Conservation (phyloP, 2,113 vertebrate genomes). For the Saccopteryx bilineata region DNA sequence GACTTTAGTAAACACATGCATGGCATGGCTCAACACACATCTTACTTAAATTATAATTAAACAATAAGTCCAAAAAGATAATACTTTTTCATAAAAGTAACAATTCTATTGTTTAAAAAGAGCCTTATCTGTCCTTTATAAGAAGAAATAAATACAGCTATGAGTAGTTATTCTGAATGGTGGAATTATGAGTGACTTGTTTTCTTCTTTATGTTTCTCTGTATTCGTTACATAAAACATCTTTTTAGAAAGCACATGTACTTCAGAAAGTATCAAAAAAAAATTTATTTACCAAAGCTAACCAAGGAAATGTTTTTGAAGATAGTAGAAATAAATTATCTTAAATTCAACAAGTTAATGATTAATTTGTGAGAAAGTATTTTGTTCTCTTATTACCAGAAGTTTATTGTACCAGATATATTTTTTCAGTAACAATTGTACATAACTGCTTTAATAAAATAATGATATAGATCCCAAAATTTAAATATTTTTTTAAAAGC, state of each 20-base stretch:
- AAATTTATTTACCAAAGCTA: slow-evolving; percentile 61
- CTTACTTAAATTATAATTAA: slow-evolving; percentile 41
- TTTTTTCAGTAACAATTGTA: slow-evolving; percentile 60
- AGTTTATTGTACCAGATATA: slow-evolving; percentile 38
- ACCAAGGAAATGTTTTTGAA: slow-evolving; percentile 67
- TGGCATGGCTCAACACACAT: slow-evolving; percentile 1
- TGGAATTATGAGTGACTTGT: slow-evolving; percentile 15
- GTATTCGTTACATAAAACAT: slow-evolving; percentile 16
- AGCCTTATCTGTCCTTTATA: slow-evolving; percentile 44
- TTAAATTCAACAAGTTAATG: slow-evolving; percentile 63
- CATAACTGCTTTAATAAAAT: slow-evolving; percentile 42
- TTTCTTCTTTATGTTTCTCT: slow-evolving; percentile 50
- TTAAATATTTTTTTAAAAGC: slow-evolving; percentile 66
- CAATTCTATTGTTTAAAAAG: slow-evolving; percentile 39
- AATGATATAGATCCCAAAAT: slow-evolving; percentile 39
- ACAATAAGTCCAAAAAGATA: not conserved
- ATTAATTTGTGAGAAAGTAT: slow-evolving; percentile 49
- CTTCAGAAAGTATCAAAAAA: slow-evolving; percentile 54
- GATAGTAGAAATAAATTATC: slow-evolving; percentile 13
- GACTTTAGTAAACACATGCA: slow-evolving; percentile 2
- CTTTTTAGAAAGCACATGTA: slow-evolving; percentile 56
- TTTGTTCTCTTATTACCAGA: not conserved
- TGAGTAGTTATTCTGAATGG: not conserved
- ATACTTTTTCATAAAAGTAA: slow-evolving; percentile 5
- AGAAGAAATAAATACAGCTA: slow-evolving; percentile 40